phyloP scores from a whole-genome alignment of 2,113 vertebrate genomes.

The Drymodes brunneopygia region DNA sequence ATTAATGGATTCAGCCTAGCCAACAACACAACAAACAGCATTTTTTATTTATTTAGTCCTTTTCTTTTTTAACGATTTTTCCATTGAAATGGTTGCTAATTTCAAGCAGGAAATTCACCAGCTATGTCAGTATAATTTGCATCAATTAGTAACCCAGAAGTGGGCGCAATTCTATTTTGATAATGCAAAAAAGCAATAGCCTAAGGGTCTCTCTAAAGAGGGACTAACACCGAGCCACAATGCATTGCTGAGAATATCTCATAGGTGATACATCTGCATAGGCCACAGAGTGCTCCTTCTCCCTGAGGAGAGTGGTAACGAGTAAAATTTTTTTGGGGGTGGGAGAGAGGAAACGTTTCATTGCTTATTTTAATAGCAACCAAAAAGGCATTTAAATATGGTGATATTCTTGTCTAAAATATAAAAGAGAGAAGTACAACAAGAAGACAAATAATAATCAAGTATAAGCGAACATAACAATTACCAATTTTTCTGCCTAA shows the following conservation, averaged over 20 bases:
- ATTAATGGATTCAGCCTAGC: not conserved
- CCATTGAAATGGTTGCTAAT: not conserved
- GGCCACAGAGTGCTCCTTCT: not conserved
- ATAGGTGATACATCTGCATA: not conserved
- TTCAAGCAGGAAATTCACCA: conserved; percentile 12
- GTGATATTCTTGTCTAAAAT: not conserved
- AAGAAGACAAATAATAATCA: not conserved
- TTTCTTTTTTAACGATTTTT: not conserved
- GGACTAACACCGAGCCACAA: not conserved
- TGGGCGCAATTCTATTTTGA: conserved; percentile 12
- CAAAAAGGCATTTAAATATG: not conserved
- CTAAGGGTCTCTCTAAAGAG: not conserved
- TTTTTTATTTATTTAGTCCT: conserved; percentile 12
- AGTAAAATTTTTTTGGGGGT: not conserved
- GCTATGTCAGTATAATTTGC: conserved; percentile 12
- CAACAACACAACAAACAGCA: not conserved
- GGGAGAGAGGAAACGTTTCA: not conserved
- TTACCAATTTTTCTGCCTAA: not conserved
- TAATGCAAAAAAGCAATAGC: not conserved
- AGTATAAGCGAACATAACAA: not conserved
- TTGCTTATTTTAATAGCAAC: not conserved
- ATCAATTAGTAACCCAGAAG: conserved; percentile 37
- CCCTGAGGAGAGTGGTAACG: not conserved
- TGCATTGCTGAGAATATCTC: not conserved
- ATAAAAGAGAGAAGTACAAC: not conserved